Base-by-base conservation (phyloP, 2,888 invertebrate genomes). In the Automeris io region DNA sequence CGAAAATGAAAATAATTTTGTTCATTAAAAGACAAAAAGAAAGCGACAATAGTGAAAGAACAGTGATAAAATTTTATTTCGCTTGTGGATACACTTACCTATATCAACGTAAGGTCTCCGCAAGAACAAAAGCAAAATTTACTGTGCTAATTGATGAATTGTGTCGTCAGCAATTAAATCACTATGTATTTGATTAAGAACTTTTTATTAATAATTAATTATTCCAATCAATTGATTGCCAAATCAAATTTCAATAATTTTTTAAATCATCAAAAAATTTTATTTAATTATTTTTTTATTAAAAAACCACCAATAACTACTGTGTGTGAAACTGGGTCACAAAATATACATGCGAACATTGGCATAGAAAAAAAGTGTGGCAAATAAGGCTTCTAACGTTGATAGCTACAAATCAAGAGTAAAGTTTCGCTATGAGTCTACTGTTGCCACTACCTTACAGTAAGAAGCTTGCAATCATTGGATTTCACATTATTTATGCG, bases 391-490 rank as follows among this genome's bases (percentile, higher is more conserved):
- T 63, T 63, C 54, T 60, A 64, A 71, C 67, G 69, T 59, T 66
- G 46, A 54, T 64, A 54, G 64, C 70, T 74, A 76, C 69, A 67
- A 74, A 72, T 61, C 53, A 79, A 64, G 83, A 83, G 83, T 85
- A 86, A 86, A 69, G 85, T 86, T 85, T 86, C 85, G 85, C 85
- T 77, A 80, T 83, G 85, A 86, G 76, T 81, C 82, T 80, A 83
- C 80, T 77, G 33, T 81, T 82, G 83, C 85, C 83, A 86, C 82
- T 82, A 82, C 77, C 60, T 58, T 65, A 73, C 67, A 68, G 73
- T 63, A 63, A 52, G 54, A 76, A 79, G 77, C 74, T 72, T 71
- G 63, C 63, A 61, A 55, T 60, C 60, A 59, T 49, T 39, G 41
- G 38, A 40, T 49, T 46, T 43, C 4, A 11, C 12, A 6, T 5